These are phyloP conservation scores for Hoplostethus mediterraneus DNA, from an alignment of 2,797 vertebrate species.

Conservation along the genomic window DNA sequence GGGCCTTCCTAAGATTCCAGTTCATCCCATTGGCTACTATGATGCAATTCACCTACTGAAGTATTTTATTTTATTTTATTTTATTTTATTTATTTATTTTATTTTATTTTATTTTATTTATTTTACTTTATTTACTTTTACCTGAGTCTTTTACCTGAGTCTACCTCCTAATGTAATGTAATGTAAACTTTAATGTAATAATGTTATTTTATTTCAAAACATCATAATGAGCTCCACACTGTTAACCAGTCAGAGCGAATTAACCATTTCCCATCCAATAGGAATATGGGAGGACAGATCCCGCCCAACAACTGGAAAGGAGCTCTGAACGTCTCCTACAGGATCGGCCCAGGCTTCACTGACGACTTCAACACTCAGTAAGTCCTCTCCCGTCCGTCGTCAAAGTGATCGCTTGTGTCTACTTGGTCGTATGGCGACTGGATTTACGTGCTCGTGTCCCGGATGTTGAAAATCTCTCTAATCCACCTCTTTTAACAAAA, in stretches of 20 bases:
- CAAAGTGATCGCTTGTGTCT: neutral
- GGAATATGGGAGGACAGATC: slow-evolving; percentile 90
- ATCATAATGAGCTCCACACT: too few species aligned
- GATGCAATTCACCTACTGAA: slow-evolving; percentile 89
- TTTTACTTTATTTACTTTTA: neutral
- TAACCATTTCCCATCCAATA: slow-evolving; percentile 59
- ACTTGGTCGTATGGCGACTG: too few species aligned
- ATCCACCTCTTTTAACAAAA: too few species aligned
- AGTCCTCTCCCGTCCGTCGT: slow-evolving; percentile 42
- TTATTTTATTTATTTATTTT: neutral
- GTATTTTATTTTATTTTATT: slow-evolving; percentile 65
- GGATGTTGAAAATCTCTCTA: too few species aligned
- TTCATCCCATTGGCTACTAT: slow-evolving; percentile 93
- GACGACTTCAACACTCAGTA: slow-evolving; percentile 84
- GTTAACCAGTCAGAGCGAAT: too few species aligned
- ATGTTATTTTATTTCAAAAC: too few species aligned
- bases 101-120: neutral
- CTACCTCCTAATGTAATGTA: neutral
- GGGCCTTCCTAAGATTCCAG: slow-evolving; percentile 93
- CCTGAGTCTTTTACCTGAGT: too few species aligned
- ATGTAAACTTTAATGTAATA: neutral
- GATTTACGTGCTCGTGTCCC: too few species aligned
- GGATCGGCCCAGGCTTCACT: slow-evolving; percentile 90
- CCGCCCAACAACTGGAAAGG: slow-evolving; percentile 94
- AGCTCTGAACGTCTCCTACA: slow-evolving; percentile 90